Evolutionary conservation across 37 sponge, comb jelly and placozoan species (phyloP), one percentile per base, ranked within the genome.

Genomic region (Agelas oroides): DNA sequence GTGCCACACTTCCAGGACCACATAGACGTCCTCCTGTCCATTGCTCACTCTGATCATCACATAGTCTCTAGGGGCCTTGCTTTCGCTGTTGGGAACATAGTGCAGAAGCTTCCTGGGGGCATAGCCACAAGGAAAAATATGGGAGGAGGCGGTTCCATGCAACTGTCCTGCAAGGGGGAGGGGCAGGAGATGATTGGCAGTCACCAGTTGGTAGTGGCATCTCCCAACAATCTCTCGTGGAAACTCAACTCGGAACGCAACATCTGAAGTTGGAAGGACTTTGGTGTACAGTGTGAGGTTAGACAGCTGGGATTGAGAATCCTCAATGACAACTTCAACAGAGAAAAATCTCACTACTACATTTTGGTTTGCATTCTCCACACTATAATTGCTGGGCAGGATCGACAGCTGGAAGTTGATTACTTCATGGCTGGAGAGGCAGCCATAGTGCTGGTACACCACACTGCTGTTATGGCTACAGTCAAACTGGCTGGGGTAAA

Each of bases 361-460:
- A 38, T 46, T 46, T 46, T 46, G 6, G 8, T 46, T 46, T 12
- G 28, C 15, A 59, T 14, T 57, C 11, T 1, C 12, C 27, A 56
- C n/a, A 53, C 57, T 32, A 57, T 38, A 30, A 13, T 57, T 57
- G 16, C 3, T 57, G 11, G 72, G 52, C 62, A 52, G 62, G 24
- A 41, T 11, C 14, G 69, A 73, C 52, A 88, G 23, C 60, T 68
- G 56, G 25, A 88, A 82, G n/a, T 55, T 59, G 0, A 56, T 23
- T 28, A 76, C n/a, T 54, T 82, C 89, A 19, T 35, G 32, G 34
- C 14, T 28, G 19, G 62, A 59, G 25, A 66, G 54, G 52, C 89
- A 88, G 6, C 89, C 89, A 30, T 52, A 53, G 53, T 88, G 89
- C 64, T 82, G 83, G 65, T 82, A 88, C 24, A 59, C 23, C 5